These are phyloP conservation scores for Oscheius sp. DNA, from an alignment of 2,888 invertebrate species.

Conservation along the genomic window DNA sequence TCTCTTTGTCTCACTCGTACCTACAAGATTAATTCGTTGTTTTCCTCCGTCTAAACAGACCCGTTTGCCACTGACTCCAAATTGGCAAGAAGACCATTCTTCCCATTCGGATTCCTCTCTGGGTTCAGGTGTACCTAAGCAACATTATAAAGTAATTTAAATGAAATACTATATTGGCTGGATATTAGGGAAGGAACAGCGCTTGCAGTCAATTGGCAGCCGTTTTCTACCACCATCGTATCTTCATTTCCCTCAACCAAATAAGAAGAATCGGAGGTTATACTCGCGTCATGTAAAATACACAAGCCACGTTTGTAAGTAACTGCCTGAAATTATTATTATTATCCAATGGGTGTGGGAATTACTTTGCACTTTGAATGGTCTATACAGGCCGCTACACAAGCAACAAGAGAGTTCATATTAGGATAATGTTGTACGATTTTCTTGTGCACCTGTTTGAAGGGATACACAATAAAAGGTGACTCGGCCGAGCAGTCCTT, in stretches of 20 bases:
- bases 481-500: slow-evolving; percentile 55
- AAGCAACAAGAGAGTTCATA: slow-evolving; percentile 54
- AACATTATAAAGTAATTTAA: background rate
- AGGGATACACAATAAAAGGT: slow-evolving; percentile 53
- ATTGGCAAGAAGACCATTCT: slow-evolving; percentile 56
- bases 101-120: slow-evolving; percentile 41
- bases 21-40: slow-evolving; percentile 21
- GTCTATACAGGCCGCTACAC: slow-evolving; percentile 56
- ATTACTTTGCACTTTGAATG: slow-evolving; percentile 51
- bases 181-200: slow-evolving; percentile 34
- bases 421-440: slow-evolving; percentile 47
- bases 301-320: slow-evolving; percentile 60
- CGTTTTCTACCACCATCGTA: slow-evolving; percentile 61
- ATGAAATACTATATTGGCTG: slow-evolving; percentile 7
- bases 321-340: slow-evolving; percentile 41
- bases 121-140: slow-evolving; percentile 15
- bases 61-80: slow-evolving; percentile 44
- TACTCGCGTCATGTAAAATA: slow-evolving; percentile 50
- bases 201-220: slow-evolving; percentile 45
- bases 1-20: slow-evolving; percentile 58
- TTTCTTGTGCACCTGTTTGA: slow-evolving; percentile 49
- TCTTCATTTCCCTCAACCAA: slow-evolving; percentile 50
- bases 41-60: slow-evolving; percentile 29
- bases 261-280: slow-evolving; percentile 41
- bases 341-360: background rate